Base-by-base conservation (phyloP, 2,888 invertebrate genomes). In the Agrotis puta region DNA sequence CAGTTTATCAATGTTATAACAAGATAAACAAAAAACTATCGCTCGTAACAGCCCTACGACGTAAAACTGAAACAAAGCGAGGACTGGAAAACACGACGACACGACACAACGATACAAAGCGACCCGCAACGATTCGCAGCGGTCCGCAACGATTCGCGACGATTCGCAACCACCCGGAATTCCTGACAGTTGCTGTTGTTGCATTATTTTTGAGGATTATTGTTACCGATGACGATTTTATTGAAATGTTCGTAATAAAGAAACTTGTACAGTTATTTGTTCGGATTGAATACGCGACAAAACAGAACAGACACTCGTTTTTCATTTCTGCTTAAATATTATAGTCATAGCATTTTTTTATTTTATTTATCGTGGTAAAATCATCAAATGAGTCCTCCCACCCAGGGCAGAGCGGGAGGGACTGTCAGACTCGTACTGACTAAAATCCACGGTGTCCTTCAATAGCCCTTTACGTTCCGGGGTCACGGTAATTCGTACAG, bases 41-140 rank as follows among this genome's bases (percentile, higher is more conserved):
- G 13, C 7, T 0, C n/a, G 43, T 47, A 64, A 14, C 79, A 83
- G 11, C 83, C 83, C 83, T 84, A 53, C 11, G 18, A n/a, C 22
- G 54, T 61, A 53, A 70, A 83, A 75, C 69, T 73, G 76, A 75
- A 83, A 84, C 77, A 79, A 81, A 74, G 73, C 73, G 59, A 50
- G 58, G 61, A 66, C 51, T 53, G 61, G 79, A 67, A 66, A 74
- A 79, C 74, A 76, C 66, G 73, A 58, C 71, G 71, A 62, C 72
- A 72, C 72, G 68, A 75, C 70, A 74, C 67, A 68, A 73, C 77
- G 64, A 71, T 51, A 69, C 70, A 68, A 68, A 73, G 48, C 72
- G 77, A 77, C 43, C 62, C 64, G 50, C 24, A 48, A n/a, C 77
- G 57, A 64, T 56, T 39, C 51, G 53, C 22, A n/a, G 16, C 20